Base-by-base conservation (phyloP, 2,113 vertebrate species). In the Cryptoleucopteryx plumbea region DNA sequence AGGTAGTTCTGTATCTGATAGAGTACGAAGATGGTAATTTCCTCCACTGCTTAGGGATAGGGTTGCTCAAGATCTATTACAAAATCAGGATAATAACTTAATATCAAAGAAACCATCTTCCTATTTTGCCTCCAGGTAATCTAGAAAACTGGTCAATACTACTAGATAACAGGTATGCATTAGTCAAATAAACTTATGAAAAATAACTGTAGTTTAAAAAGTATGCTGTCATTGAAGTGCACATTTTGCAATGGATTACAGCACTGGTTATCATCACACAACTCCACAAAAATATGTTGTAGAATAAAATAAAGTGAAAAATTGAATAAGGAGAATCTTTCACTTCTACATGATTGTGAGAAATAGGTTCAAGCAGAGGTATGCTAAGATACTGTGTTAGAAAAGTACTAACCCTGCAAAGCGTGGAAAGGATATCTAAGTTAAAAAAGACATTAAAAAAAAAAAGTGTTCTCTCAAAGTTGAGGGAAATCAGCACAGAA, bases 61-160 rank as follows among this genome's bases (percentile, higher is more conserved):
- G 43, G 13, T 94, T 97, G 80, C 80, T 94, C 65, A 92, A 96
- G 91, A 75, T 65, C 25, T 78, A 16, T 94, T 93, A 56, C 65
- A 91, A 96, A 93, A 93, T 75, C 77, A 86, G 56, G 58, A 45
- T 85, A 93, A 89, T 75, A 94, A 50, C 52, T 89, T 90, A 61
- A 65, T 84, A 87, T 66, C 70, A 85, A 68, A 94, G 48, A 17
- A 95, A n/a, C 8, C 23, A 52, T 85, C 73, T 84, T 94, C 27
- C 14, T 59, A 29, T 86, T 94, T 88, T 89, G 36, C 34, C 77
- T 94, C 25, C 58, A 80, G 52, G 47, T 81, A 88, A 86, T 80
- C 55, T 78, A 83, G 66, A 79, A 91, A 94, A 86, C 48, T 38
- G 52, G 27, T 79, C 61, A 87, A 84, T 91, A 82, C 20, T 79